Conservation (phyloP, 1,140 invertebrate genomes). For the Cataglyphis hispanica region DNA sequence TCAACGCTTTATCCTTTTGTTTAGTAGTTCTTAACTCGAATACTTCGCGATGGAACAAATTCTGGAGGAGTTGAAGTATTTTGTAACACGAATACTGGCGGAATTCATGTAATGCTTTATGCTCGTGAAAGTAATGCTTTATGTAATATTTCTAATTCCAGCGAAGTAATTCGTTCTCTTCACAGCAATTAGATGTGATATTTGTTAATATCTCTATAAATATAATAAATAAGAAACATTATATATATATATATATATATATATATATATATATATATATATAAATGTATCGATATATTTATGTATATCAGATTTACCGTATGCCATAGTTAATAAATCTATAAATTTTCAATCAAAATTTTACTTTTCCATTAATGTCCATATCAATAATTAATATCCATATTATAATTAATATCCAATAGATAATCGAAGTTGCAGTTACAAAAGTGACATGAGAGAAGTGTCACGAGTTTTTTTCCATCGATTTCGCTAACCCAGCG, state of each 20-base stretch:
- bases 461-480: constrained; percentile 33
- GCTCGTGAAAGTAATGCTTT: constrained; percentile 24
- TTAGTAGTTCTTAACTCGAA: constrained; percentile 52
- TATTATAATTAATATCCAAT: too few relatives aligned
- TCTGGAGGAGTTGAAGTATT: constrained; percentile 46
- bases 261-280: too few relatives aligned
- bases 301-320: not conserved
- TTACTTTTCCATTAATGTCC: constrained; percentile 51
- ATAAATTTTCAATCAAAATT: constrained; percentile 9
- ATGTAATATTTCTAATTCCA: constrained; percentile 43
- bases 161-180: constrained; percentile 29
- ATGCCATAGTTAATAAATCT: not conserved
- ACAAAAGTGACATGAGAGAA: not conserved
- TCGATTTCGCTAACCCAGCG: constrained; percentile 26
- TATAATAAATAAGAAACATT: constrained; percentile 20
- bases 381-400: not conserved
- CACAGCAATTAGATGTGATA: not conserved
- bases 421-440: constrained; percentile 22
- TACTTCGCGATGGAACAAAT: constrained; percentile 57
- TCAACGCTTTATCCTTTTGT: constrained; percentile 67
- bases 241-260: too few relatives aligned
- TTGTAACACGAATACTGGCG: constrained; percentile 50
- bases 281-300: too few relatives aligned
- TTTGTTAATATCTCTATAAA: constrained; percentile 25
- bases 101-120: constrained; percentile 25